Evolutionary conservation across 2,113 vertebrate genomes (phyloP), one percentile per base, ranked within the genome.

Genomic region (Eptesicus fuscus): DNA sequence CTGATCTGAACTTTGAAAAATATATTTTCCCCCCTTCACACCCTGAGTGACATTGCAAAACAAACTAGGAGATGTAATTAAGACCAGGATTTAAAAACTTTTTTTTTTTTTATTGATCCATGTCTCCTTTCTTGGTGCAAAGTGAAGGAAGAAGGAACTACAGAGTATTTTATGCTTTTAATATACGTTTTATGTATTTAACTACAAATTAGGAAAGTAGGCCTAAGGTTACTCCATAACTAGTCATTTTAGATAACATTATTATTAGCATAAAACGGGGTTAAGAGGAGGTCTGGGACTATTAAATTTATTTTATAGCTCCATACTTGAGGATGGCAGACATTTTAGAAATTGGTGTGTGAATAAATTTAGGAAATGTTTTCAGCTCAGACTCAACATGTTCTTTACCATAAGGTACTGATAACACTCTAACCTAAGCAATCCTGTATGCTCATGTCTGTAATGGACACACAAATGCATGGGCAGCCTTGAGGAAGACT

Each of bases 251-350:
- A 79, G 49, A 77, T 65, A 76, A 35, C n/a, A 74, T 71, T 70
- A 76, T 67, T 9, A 89, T 91, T 92, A 92, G 35, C 67, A 90
- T 85, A 88, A 96, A 90, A 76, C 18, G 16, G 82, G 70, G 63
- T 93, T 88, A 93, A 79, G 65, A 93, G 77, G 61, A 96, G 74
- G 49, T 93, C 93, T 91, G 44, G 87, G 42, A 82, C 44, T 56
- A 53, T 87, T 76, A n/a, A 40, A 28, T 78, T 77, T 85, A 67
- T 70, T 88, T 92, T 88, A 82, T 47, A 30, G 17, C 42, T 89
- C n/a, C 35, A 35, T 91, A 40, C 22, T 91, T 92, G 85, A 92
- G 40, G 35, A 67, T 82, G 32, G n/a, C 65, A 88, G 67, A 92
- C 51, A 35, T 83, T 67, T 92, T 93, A 90, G 87, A 94, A 97